Percentiles rank a stretch among this genome's conserved stretches.
Evolutionary conservation across 2,797 vertebrate genomes (phyloP).

Genomic region (Diglossa cyanea): DNA sequence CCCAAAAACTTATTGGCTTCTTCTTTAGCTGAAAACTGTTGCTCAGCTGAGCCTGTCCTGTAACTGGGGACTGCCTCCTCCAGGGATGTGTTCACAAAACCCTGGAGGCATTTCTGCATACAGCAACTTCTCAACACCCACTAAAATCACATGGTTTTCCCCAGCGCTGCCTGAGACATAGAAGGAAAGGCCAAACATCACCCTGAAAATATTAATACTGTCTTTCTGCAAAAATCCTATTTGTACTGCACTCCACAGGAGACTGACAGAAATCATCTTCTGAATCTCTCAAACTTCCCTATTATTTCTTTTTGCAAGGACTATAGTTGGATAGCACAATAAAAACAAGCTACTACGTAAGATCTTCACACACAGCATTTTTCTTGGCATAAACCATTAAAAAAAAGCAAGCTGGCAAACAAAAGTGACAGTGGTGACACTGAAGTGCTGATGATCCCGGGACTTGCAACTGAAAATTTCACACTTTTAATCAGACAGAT

Average conservation of each 20-base stretch:
- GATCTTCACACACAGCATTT: background rate
- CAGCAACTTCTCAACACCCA: constrained; percentile 3
- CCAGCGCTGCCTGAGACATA: background rate
- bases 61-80: background rate
- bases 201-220: background rate
- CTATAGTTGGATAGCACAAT: background rate
- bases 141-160: constrained; percentile 15
- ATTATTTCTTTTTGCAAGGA: background rate
- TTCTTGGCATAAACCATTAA: background rate
- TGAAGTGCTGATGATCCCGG: background rate
- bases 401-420: background rate
- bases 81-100: background rate
- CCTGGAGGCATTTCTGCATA: background rate
- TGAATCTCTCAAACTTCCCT: background rate
- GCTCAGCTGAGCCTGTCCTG: background rate
- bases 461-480: background rate
- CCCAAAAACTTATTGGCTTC: background rate
- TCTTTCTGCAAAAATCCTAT: background rate
- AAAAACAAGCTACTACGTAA: background rate
- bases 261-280: background rate
- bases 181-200: background rate
- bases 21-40: background rate
- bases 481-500: background rate
- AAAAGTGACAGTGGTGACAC: background rate
- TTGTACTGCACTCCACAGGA: background rate